Evolutionary conservation across 2,888 invertebrate genomes (phyloP).

Genomic region (Netelia melanura): DNA sequence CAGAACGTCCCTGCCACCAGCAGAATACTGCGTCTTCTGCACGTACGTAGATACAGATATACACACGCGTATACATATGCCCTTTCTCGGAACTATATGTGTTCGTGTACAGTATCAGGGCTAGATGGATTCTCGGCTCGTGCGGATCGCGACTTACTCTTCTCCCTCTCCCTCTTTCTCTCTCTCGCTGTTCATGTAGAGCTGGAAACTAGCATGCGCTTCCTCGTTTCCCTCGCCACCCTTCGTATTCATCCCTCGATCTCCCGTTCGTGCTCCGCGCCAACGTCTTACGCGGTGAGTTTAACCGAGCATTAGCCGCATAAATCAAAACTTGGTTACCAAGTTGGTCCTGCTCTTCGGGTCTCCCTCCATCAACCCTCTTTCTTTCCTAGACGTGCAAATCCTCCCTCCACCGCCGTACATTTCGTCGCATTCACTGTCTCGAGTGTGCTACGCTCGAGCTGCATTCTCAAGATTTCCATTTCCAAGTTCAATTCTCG

Average conservation of each 20-base stretch:
- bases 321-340: slow-evolving; percentile 82
- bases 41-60: slow-evolving; percentile 15
- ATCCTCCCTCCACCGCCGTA: slow-evolving; percentile 58
- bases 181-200: slow-evolving; percentile 5
- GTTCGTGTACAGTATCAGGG: slow-evolving; percentile 20
- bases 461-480: slow-evolving; percentile 60
- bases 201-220: slow-evolving; percentile 25
- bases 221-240: slow-evolving; percentile 38
- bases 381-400: slow-evolving; percentile 61
- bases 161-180: slow-evolving; percentile 8
- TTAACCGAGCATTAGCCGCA: slow-evolving; percentile 79
- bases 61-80: background rate
- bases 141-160: slow-evolving; percentile 40
- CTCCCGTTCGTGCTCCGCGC: slow-evolving; percentile 42
- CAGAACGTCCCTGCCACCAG: slow-evolving; percentile 46
- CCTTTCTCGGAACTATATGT: slow-evolving; percentile 1
- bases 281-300: slow-evolving; percentile 73
- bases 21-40: slow-evolving; percentile 34
- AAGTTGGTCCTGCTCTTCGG: slow-evolving; percentile 74
- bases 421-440: slow-evolving; percentile 69
- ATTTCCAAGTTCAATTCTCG: slow-evolving; percentile 54
- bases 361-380: slow-evolving; percentile 46
- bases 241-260: slow-evolving; percentile 75
- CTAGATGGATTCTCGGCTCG: slow-evolving; percentile 17
- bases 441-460: slow-evolving; percentile 48